Percentiles rank a stretch among this genome's conserved stretches.
Conservation (phyloP, 1,140 invertebrate species). For the Atta cephalotes region DNA sequence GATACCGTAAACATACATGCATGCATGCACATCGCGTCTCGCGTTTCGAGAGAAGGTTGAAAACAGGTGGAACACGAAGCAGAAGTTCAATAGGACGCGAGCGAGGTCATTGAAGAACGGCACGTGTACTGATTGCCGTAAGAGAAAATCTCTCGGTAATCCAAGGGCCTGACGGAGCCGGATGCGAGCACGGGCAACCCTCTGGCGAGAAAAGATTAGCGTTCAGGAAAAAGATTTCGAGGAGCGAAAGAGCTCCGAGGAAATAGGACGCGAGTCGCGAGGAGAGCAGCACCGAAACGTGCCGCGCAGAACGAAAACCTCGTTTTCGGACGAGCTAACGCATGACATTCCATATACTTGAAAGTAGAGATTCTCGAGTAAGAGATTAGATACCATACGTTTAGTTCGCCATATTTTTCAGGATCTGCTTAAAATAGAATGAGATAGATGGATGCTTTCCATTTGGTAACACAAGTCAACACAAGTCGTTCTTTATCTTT, state of each 20-base stretch:
- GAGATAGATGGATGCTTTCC: too few relatives aligned
- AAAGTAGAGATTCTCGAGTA: too few relatives aligned
- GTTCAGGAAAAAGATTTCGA: slow-evolving; percentile 1
- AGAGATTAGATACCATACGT: too few relatives aligned
- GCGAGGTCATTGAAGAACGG: slow-evolving; percentile 8
- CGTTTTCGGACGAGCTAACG: slow-evolving; percentile 38
- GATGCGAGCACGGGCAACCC: slow-evolving; percentile 34
- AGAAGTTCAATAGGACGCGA: slow-evolving; percentile 53
- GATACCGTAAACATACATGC: slow-evolving; percentile 23
- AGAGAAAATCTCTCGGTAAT: slow-evolving; percentile 41
- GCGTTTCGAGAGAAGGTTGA: slow-evolving; percentile 23
- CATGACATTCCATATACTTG: slow-evolving; percentile 17
- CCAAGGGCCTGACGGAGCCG: slow-evolving; percentile 7
- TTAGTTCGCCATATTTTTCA: too few relatives aligned
- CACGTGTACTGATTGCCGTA: slow-evolving; percentile 27
- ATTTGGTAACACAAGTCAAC: too few relatives aligned
- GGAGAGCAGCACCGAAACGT: not conserved
- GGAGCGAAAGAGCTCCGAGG: slow-evolving; percentile 15
- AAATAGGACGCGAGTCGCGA: not conserved
- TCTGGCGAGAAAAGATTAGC: slow-evolving; percentile 11
- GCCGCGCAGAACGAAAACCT: slow-evolving; percentile 54
- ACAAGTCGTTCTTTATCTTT: too few relatives aligned
- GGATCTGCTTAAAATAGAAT: too few relatives aligned
- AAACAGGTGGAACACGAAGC: slow-evolving; percentile 45
- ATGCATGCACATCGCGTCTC: not conserved